Base-by-base conservation (phyloP, 2,888 invertebrate genomes). In the Troglohyphantes excavatus region DNA sequence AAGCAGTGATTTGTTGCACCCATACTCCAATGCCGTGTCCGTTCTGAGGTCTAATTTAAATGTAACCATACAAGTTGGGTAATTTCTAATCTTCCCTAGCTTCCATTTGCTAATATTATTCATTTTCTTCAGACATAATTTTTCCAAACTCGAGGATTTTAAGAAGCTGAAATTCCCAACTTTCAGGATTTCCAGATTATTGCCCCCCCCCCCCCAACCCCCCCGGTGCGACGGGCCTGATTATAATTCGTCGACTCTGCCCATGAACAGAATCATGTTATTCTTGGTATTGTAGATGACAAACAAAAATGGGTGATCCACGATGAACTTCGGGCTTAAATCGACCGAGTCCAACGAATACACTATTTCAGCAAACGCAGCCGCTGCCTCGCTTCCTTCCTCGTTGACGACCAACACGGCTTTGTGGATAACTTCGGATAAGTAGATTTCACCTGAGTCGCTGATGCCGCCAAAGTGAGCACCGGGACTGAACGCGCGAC, bases 401-500 rank as follows among this genome's bases (percentile, higher is more conserved):
- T 92, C 92, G 46, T 91, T 86, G 5, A 92, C 91, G 9, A 82
- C 90, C 13, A 92, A 11, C 26, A 91, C 82, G 19, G 89, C 91
- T 72, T 91, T 91, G 81, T 92, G 92, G 21, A 91, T 72, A 3
- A 91, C 75, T 21, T 90, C 90, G 0, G 91, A 92, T n/a, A 92
- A 67, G 33, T 67, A 65, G 21, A 92, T 82, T 21, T 90, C 53
- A n/a, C 65, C 73, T 0, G 91, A 87, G 27, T 89, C 91, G 43
- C 79, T 91, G 17, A 92, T 91, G 0, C 85, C 91, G 7, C 68
- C 81, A 5, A 92, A 76, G 53, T 92, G 82, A 26, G 91, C 91
- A 21, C 83, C 91, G 13, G 21, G 21, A 7, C 46, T 72, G 59
- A 92, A 92, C 13, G 90, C 11, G 39, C 61, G 23, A 13, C 27